phyloP scores from a whole-genome alignment of 2,888 invertebrate genomes.

The Ryuthela nishihirai region DNA sequence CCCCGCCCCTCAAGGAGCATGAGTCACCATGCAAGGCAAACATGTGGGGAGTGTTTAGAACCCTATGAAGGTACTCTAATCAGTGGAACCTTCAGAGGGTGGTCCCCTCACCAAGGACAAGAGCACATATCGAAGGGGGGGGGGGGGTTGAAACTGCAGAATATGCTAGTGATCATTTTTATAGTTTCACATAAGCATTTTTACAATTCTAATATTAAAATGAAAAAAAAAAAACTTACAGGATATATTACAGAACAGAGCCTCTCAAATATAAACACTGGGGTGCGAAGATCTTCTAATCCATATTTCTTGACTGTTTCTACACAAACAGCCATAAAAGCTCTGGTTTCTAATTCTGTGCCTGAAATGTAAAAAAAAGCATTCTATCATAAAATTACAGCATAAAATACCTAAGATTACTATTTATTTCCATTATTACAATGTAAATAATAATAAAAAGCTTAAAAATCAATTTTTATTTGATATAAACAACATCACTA shows the following conservation, averaged over 20 bases:
- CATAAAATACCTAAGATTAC: not conserved
- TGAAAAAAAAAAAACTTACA: conserved; percentile 29
- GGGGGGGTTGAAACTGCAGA: too few relatives aligned
- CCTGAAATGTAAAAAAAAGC: conserved; percentile 56
- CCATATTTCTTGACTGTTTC: conserved; percentile 86
- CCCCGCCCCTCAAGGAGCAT: too few relatives aligned
- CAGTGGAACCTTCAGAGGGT: too few relatives aligned
- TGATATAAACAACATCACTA: not conserved
- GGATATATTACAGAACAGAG: conserved; percentile 96
- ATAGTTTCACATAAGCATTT: too few relatives aligned
- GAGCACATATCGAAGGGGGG: too few relatives aligned
- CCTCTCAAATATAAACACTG: conserved; percentile 95
- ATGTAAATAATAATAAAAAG: not conserved
- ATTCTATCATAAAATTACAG: not conserved
- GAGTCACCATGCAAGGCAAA: too few relatives aligned
- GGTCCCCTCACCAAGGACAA: too few relatives aligned
- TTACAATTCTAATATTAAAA: not conserved
- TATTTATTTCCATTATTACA: not conserved
- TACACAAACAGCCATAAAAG: conserved; percentile 96
- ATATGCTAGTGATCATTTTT: too few relatives aligned
- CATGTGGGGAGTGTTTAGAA: too few relatives aligned
- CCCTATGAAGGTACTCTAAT: too few relatives aligned
- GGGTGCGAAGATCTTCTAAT: conserved; percentile 87
- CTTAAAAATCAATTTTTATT: not conserved
- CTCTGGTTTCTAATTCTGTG: conserved; percentile 91